Evolutionary conservation across 37 sponge, comb jelly and placozoan species (phyloP).

Genomic region (Cladorhizidae sp.): DNA sequence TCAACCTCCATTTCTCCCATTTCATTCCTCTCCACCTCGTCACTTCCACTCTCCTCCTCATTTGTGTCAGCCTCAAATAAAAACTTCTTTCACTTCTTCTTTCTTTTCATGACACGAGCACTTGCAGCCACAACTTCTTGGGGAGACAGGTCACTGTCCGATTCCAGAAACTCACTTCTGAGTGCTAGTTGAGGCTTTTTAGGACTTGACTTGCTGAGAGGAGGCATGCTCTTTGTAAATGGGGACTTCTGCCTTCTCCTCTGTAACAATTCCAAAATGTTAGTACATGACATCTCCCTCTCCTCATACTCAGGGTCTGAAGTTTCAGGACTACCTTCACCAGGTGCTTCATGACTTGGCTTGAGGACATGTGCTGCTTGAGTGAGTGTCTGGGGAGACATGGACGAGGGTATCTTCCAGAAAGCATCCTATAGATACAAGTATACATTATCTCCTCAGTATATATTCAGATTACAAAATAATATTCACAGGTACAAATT

Average conservation of each 20-base stretch:
- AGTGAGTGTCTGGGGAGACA: slow-evolving; percentile 48
- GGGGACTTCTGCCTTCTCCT: slow-evolving; percentile 5
- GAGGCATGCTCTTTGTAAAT: neutral
- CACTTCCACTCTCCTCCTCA: neutral
- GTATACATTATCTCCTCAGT: neutral
- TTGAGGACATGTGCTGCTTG: slow-evolving; percentile 24
- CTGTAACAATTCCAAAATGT: neutral
- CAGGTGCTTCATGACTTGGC: neutral
- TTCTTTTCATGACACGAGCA: neutral
- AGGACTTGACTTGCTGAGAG: neutral
- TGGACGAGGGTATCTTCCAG: slow-evolving; percentile 73
- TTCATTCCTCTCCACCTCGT: neutral
- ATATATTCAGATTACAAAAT: neutral
- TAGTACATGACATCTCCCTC: neutral
- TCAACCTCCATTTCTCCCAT: too few species aligned
- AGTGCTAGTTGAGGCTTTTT: slow-evolving; percentile 22
- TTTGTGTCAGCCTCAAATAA: neutral
- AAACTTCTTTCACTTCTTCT: neutral
- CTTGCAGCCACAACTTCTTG: neutral
- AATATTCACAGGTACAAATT: too few species aligned
- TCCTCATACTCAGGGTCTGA: neutral
- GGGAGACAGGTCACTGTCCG: slow-evolving; percentile 19
- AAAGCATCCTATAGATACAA: slow-evolving; percentile 56
- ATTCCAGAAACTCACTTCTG: slow-evolving; percentile 10
- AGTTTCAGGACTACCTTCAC: neutral